A percentile compares a stretch with the other conserved stretches of the same genome.
phyloP scores from a whole-genome alignment of 2,113 vertebrate species.

The Desmodus rotundus region DNA sequence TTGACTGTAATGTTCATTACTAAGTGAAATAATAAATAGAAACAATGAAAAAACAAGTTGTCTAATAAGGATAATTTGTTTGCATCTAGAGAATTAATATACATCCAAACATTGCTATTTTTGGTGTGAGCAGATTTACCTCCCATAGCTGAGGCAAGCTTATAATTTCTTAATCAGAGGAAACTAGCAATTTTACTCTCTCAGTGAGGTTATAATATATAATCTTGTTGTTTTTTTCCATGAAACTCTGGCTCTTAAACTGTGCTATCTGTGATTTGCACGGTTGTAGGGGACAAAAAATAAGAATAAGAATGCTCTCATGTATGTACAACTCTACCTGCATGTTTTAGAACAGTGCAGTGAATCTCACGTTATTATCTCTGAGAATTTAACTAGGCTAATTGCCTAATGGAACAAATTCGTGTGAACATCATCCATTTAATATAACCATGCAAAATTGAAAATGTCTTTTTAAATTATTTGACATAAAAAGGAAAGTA shows the following conservation, averaged over 20 bases:
- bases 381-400: constrained; percentile 2
- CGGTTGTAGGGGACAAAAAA: neutral
- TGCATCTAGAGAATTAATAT: constrained; percentile 60
- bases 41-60: constrained; percentile 56
- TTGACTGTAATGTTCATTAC: constrained; percentile 46
- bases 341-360: neutral
- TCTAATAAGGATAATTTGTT: constrained; percentile 76
- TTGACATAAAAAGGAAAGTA: neutral
- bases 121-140: constrained; percentile 41
- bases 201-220: constrained; percentile 44
- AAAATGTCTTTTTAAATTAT: constrained; percentile 45
- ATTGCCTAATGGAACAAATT: neutral
- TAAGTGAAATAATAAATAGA: constrained; percentile 67
- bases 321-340: neutral
- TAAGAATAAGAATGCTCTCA: neutral
- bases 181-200: constrained; percentile 58
- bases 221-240: neutral
- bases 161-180: constrained; percentile 57
- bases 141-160: constrained; percentile 51
- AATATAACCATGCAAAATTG: neutral
- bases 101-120: constrained; percentile 40
- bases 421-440: constrained; percentile 3
- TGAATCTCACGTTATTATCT: neutral
- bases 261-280: neutral
- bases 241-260: neutral